These are phyloP conservation scores for Neoaliturus tenellus DNA, from an alignment of 2,888 invertebrate genomes.

Conservation along the genomic window DNA sequence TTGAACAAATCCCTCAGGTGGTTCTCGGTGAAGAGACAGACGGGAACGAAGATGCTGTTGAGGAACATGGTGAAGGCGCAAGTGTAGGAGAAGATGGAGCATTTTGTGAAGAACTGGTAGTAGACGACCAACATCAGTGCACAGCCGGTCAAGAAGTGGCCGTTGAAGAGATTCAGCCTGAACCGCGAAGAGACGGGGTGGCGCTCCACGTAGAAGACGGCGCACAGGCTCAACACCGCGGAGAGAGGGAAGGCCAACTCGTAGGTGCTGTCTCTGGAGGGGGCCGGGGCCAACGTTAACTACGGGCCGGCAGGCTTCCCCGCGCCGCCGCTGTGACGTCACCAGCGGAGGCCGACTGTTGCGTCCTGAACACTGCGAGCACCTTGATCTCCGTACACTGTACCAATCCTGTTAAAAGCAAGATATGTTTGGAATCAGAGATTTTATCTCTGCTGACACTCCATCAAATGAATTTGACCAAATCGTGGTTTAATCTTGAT, in stretches of 20 bases:
- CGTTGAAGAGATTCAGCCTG: background rate
- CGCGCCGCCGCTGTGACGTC: too few species aligned
- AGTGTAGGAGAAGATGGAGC: background rate
- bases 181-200: background rate
- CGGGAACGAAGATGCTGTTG: background rate
- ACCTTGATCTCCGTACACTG: too few species aligned
- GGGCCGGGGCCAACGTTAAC: too few species aligned
- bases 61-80: background rate
- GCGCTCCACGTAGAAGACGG: background rate
- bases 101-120: background rate
- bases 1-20: slow-evolving; percentile 8
- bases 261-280: slow-evolving; percentile 5
- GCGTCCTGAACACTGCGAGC: too few species aligned
- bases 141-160: background rate
- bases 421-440: too few species aligned
- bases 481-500: too few species aligned
- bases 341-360: too few species aligned
- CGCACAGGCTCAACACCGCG: background rate
- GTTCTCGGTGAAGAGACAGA: background rate
- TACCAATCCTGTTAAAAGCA: too few species aligned
- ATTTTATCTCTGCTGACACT: too few species aligned
- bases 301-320: too few species aligned
- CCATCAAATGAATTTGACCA: too few species aligned
- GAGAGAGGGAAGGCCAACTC: background rate
- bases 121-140: background rate